These are phyloP conservation scores for Bombylius discolor DNA, from an alignment of 2,888 invertebrate genomes.

Conservation along the genomic window DNA sequence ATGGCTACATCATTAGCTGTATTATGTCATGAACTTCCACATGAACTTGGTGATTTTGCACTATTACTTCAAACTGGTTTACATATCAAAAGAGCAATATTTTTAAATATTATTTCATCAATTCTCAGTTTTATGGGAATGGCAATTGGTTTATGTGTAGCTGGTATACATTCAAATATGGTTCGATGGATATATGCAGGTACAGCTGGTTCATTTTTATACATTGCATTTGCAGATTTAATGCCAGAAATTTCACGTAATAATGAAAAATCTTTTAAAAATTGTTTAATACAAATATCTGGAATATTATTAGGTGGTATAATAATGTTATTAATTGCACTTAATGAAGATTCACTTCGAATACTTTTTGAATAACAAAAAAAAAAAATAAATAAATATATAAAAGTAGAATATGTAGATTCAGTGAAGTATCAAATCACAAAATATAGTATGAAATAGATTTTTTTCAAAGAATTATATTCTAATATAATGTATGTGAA, in stretches of 20 bases:
- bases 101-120: constrained; percentile 62
- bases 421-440: too few species aligned
- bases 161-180: constrained; percentile 54
- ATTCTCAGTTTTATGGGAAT: constrained; percentile 62
- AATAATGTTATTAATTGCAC: constrained; percentile 61
- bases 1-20: constrained; percentile 67
- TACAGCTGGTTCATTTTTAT: constrained; percentile 68
- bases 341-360: constrained; percentile 47
- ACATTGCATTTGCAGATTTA: constrained; percentile 67
- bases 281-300: constrained; percentile 47
- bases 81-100: constrained; percentile 53
- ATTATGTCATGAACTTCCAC: constrained; percentile 68
- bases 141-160: constrained; percentile 54
- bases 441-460: too few species aligned
- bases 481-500: too few species aligned
- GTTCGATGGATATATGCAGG: constrained; percentile 67
- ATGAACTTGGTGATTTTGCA: constrained; percentile 72
- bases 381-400: not conserved
- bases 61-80: constrained; percentile 65
- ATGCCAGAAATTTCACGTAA: constrained; percentile 50
- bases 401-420: too few species aligned
- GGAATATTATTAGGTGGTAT: constrained; percentile 55
- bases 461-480: too few species aligned
- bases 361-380: constrained; percentile 21
- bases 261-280: constrained; percentile 40